phyloP scores from a whole-genome alignment of 1,140 invertebrate genomes.

The Drosophila dunni region DNA sequence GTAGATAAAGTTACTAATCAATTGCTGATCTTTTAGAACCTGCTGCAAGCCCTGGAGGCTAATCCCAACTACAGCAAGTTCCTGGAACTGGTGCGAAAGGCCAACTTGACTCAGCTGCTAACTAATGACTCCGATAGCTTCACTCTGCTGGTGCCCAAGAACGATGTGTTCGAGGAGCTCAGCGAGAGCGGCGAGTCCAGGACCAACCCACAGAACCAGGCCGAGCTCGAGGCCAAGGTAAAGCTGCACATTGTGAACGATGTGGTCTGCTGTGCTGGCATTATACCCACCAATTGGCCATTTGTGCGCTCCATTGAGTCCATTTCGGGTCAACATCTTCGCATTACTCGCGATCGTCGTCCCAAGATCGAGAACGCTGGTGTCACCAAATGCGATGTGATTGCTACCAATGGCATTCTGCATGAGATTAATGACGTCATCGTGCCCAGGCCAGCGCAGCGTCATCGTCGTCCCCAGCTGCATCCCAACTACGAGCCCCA shows the following conservation, averaged over 20 bases:
- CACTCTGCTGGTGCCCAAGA: constrained; percentile 88
- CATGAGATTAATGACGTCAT: constrained; percentile 87
- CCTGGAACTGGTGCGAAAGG: constrained; percentile 73
- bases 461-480: constrained; percentile 64
- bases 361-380: constrained; percentile 86
- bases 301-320: constrained; percentile 86
- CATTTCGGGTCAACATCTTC: constrained; percentile 84
- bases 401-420: constrained; percentile 87
- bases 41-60: constrained; percentile 69
- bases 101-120: constrained; percentile 76
- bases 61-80: constrained; percentile 83
- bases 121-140: constrained; percentile 70
- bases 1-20: too few relatives aligned
- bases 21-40: constrained; percentile 48
- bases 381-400: constrained; percentile 86
- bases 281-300: constrained; percentile 86
- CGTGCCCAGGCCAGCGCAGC: constrained; percentile 61
- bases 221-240: constrained; percentile 67
- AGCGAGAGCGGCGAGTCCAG: constrained; percentile 69
- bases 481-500: constrained; percentile 59
- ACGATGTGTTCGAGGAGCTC: constrained; percentile 87
- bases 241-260: constrained; percentile 85
- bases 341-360: constrained; percentile 85
- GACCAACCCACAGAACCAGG: constrained; percentile 41
- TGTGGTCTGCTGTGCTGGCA: constrained; percentile 87